Conservation (phyloP, 2,797 vertebrate species). For the Lacerta agilis region DNA sequence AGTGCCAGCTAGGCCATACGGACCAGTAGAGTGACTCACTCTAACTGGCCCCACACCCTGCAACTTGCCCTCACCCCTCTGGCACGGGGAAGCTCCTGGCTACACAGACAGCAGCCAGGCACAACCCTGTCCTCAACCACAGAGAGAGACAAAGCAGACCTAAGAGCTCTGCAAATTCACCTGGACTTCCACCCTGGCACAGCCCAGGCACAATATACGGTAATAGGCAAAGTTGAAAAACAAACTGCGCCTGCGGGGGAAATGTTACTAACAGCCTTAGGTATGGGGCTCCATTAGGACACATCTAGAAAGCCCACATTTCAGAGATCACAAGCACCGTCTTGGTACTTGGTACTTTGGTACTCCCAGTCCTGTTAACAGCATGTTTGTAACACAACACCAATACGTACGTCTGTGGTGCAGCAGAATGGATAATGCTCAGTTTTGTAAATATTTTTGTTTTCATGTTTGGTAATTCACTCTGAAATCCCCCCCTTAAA, state of each 20-base stretch:
- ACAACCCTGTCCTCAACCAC: not conserved
- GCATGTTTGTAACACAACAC: not conserved
- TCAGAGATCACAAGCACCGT: not conserved
- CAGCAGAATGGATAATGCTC: not conserved
- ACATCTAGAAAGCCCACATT: not conserved
- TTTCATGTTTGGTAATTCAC: no score
- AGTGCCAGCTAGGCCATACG: not conserved
- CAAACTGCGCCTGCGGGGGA: not conserved
- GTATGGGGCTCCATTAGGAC: not conserved
- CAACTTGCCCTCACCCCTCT: conserved; percentile 11
- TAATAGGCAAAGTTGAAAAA: not conserved
- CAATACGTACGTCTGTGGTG: not conserved
- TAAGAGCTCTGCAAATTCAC: not conserved
- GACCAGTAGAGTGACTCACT: conserved; percentile 16
- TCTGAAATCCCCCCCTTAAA: no score
- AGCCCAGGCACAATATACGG: not conserved
- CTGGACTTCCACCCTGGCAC: not conserved
- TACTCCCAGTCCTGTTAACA: not conserved
- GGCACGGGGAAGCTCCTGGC: not conserved
- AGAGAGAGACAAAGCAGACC: not conserved
- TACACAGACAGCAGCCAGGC: not conserved
- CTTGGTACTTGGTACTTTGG: not conserved
- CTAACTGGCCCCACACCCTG: not conserved
- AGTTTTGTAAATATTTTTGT: not conserved
- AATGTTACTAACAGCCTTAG: no score